Percentiles rank a stretch among this genome's conserved stretches.
phyloP scores from a whole-genome alignment of 2,888 invertebrate species.

The Hydropsyche betteni region DNA sequence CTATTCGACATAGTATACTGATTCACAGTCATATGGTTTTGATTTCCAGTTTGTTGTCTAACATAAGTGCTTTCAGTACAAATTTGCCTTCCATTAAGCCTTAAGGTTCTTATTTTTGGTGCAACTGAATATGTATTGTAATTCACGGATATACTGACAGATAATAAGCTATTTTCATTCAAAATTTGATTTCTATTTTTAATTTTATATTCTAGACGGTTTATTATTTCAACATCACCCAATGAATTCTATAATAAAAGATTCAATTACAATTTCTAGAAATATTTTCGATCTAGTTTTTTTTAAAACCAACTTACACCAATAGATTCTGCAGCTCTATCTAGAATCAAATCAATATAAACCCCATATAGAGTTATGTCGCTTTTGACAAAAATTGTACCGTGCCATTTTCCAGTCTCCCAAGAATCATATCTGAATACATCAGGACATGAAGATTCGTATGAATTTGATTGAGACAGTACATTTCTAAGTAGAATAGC shows the following conservation, averaged over 20 bases:
- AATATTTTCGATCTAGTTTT: conserved; percentile 17
- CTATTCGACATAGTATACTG: not conserved
- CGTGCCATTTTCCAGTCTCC: conserved; percentile 70
- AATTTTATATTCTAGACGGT: conserved; percentile 69
- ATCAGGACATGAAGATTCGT: conserved; percentile 67
- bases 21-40: not conserved
- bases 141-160: conserved; percentile 70
- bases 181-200: conserved; percentile 68
- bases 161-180: conserved; percentile 66
- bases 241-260: conserved; percentile 65
- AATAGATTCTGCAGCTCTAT: conserved; percentile 68
- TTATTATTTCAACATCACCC: conserved; percentile 67
- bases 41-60: not conserved
- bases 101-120: conserved; percentile 64
- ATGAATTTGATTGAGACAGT: not conserved
- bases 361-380: conserved; percentile 68
- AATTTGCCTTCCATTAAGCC: conserved; percentile 69
- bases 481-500: too few species aligned
- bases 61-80: conserved; percentile 58
- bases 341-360: conserved; percentile 68
- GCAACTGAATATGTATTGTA: conserved; percentile 63
- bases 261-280: too few species aligned
- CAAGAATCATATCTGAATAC: conserved; percentile 68
- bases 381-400: conserved; percentile 67
- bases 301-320: conserved; percentile 62